Evolutionary conservation across 2,113 vertebrate species (phyloP), one percentile per base, ranked within the genome.

Genomic region (Leuciscus idus): DNA sequence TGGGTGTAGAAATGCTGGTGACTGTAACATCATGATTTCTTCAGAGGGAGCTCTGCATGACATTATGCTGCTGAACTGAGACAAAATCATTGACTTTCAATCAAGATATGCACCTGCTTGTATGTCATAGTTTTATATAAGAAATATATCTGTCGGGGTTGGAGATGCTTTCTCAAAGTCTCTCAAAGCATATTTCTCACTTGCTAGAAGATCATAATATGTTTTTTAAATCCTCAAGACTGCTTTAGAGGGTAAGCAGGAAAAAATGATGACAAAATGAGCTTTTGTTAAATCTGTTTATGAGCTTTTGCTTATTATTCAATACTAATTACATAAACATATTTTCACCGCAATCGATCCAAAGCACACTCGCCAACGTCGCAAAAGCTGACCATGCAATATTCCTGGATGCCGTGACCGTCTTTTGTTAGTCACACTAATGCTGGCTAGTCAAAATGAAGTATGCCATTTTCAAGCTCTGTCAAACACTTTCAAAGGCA

Each of bases 281-380:
- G n/a, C 15, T 36, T 59, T 50, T 68, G 57, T 55, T 85, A 76
- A 86, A 86, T 86, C 73, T 10, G 76, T 81, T 80, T 76, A 61
- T 79, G 61, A 26, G 52, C 78, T 68, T 59, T 72, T 86, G 76
- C 43, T 79, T 68, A 52, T 59, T 52, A 68, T 77, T 61, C 19
- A 4, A 68, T 82, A 30, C 80, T 70, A 70, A 82, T 82, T 82
- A 52, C 26, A 70, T 70, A 52, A 82, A 55, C 62, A 55, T 23
- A 55, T n/a, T 50, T 52, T 52, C 9, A n/a, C 46, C 28, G 0
- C 64, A 30, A 70, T 83, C 4, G 62, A 70, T 83, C 46, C 28
- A 15, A 33, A 17, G 13, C 36, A 2, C 26, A 28, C n/a, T 28
- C 10, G 36, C 59, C 59, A 64, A 46, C 2, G 0, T 19, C 8